Base-by-base conservation (phyloP, 1,140 invertebrate species). In the Glossosoma conforme region DNA sequence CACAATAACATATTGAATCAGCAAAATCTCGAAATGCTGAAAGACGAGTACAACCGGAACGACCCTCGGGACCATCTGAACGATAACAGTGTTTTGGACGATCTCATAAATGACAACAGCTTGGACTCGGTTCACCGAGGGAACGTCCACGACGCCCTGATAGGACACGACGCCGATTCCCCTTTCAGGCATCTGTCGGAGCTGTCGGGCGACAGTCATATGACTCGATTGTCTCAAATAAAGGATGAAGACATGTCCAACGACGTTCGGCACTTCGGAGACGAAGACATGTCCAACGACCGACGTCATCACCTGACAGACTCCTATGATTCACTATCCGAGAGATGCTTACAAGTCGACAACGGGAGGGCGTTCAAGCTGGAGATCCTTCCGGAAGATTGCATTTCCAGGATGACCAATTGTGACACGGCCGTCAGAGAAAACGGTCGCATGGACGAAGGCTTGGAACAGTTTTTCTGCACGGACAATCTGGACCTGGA, bases 51-150 rank as follows among this genome's bases (percentile, higher is more conserved):
- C 6, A 28, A 53, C n/a, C 33, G 36, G 15, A 52, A 40, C 15
- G 36, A 30, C 10, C 25, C 43, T 6, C 20, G 32, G 3, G 48
- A 52, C 11, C 48, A 54, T 33, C 46, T 58, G 11, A 33, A 54
- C 18, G 56, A 54, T 44, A 52, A 44, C 41, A 59, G 56, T 40
- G 41, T 59, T 41, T 43, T 59, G 5, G 56, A 68, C 66, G 65
- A 72, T 66, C 6, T 68, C 64, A 38, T 61, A 66, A 35, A 65
- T 38, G 68, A 21, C 65, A 70, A 73, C 38, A 65, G 72, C 10
- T 51, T 72, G 22, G 70, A 72, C 45, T 66, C 69, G 28, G 62
- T 62, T 1, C 63, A 67, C 11, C 45, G 28, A 15, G 17, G 32
- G 9, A 44, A 4, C 14, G 28, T 54, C 59, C 62, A 11, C 64